phyloP scores from a whole-genome alignment of 2,888 invertebrate species.

The Lasiommata megera region DNA sequence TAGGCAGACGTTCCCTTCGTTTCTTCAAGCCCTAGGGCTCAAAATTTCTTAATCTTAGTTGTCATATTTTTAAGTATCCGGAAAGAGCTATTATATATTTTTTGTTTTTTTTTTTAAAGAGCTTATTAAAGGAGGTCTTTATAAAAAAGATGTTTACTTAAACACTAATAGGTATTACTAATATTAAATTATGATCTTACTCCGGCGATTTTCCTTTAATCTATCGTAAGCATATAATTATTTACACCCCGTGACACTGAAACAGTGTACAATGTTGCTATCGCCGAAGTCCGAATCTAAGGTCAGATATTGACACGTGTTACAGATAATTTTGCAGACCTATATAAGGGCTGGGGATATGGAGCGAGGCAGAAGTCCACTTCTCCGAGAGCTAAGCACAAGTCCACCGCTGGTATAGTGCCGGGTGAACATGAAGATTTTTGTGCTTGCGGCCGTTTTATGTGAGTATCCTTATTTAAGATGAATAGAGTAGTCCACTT shows the following conservation, averaged over 20 bases:
- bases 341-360: slow-evolving; percentile 49
- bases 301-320: slow-evolving; percentile 49
- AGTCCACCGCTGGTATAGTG: slow-evolving; percentile 34
- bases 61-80: too few species aligned
- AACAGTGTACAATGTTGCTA: slow-evolving; percentile 36
- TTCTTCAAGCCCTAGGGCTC: too few species aligned
- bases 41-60: too few species aligned
- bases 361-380: slow-evolving; percentile 51
- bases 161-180: too few species aligned
- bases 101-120: too few species aligned
- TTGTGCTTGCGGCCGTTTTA: slow-evolving; percentile 65
- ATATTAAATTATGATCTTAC: too few species aligned
- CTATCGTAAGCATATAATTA: not conserved
- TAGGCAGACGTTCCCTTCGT: too few species aligned
- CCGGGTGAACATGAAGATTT: slow-evolving; percentile 55
- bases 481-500: too few species aligned
- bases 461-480: slow-evolving; percentile 50
- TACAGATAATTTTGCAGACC: slow-evolving; percentile 32
- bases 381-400: slow-evolving; percentile 48
- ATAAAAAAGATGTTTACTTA: too few species aligned
- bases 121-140: too few species aligned
- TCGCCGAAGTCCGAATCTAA: slow-evolving; percentile 26
- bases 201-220: not conserved
- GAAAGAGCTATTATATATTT: too few species aligned
- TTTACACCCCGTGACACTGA: not conserved